Evolutionary conservation across 2,888 invertebrate genomes (phyloP).

Genomic region (Camptogramma bilineatum): DNA sequence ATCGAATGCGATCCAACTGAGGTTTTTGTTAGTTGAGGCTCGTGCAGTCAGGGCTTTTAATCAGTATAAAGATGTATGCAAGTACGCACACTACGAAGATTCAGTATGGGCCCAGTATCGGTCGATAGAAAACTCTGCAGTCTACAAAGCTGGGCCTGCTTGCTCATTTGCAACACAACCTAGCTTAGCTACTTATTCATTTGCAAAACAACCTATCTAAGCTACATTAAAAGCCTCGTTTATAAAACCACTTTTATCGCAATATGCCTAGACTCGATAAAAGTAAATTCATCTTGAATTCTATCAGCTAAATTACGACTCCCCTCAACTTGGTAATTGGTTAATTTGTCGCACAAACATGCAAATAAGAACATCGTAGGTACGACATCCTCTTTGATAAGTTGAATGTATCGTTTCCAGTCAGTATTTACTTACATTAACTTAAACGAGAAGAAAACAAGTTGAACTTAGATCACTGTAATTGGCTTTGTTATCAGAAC

Average conservation of each 20-base stretch:
- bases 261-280: slow-evolving; percentile 20
- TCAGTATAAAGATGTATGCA: too few relatives aligned
- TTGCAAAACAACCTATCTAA: neutral
- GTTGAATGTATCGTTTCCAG: neutral
- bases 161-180: too few relatives aligned
- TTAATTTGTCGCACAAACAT: slow-evolving; percentile 42
- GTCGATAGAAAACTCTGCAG: too few relatives aligned
- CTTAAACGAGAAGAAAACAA: neutral
- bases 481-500: neutral
- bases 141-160: too few relatives aligned
- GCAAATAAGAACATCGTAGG: slow-evolving; percentile 11
- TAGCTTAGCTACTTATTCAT: neutral
- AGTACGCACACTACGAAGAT: too few relatives aligned
- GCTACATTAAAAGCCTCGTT: slow-evolving; percentile 10
- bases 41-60: too few relatives aligned
- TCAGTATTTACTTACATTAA: neutral
- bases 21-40: too few relatives aligned
- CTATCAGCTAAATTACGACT: slow-evolving; percentile 47
- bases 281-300: slow-evolving; percentile 23
- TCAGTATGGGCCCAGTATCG: too few relatives aligned
- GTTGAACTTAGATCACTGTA: neutral
- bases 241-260: slow-evolving; percentile 44
- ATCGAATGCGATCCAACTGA: too few relatives aligned
- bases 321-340: slow-evolving; percentile 47
- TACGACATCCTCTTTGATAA: slow-evolving; percentile 14